Base-by-base conservation (phyloP, 2,797 vertebrate species). In the Mareca strepera region DNA sequence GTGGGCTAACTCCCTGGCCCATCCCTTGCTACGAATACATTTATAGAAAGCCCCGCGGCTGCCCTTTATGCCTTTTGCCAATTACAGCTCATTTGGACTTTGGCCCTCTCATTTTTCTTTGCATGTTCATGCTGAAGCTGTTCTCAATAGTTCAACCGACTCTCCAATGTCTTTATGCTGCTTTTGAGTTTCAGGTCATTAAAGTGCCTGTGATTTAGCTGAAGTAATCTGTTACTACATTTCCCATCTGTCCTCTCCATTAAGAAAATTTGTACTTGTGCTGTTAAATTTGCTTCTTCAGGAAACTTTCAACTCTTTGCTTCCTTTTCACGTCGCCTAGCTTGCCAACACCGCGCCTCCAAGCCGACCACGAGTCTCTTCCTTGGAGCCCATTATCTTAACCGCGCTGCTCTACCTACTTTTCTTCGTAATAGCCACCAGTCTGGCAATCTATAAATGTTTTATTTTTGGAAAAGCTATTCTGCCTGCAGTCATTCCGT, bases 191-290 rank as follows among this genome's bases (percentile, higher is more conserved):
- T 91, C 92, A 92, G 73, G 73, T 81, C 91, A 85, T 94, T 96
- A 94, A 92, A 89, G 74, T 59, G n/a, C 50, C 72, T 0, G 0
- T 75, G 79, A 93, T 87, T 95, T 83, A 92, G 79, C 89, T 88
- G 7, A 74, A 91, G 82, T 81, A 77, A 92, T 94, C 82, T 93
- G 76, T 88, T 69, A 77, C 68, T 89, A 43, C 1, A 12, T 52
- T 89, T 91, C 91, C 92, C 94, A 92, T 91, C 95, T 95, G 93
- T 91, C 89, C 66, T 72, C 73, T 78, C 84, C 82, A 90, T 95
- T 97, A 94, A 82, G 84, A 73, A 90, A 94, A 69, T 37, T 89
- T 82, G 43, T 50, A 62, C 66, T 72, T 62, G 68, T 1, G 20
- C 79, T 59, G 77, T 35, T 94, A 88, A 50, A 93, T 95, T 80